Conservation (phyloP, 2,797 vertebrate species). For the Zenarchopterus dispar region DNA sequence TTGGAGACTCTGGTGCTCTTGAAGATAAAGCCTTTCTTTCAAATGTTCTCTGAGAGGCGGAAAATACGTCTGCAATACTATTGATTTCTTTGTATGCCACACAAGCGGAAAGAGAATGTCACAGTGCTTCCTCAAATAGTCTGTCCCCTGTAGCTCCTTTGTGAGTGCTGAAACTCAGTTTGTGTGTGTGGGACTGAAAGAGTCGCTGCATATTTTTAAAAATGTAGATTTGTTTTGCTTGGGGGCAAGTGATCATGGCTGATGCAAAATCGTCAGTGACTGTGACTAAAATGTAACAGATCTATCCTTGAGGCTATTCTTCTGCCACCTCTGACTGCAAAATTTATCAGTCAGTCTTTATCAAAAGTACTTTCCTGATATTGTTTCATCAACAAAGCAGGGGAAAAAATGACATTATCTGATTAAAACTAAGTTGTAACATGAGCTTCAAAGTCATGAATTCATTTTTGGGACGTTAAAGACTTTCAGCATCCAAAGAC, state of each 20-base stretch:
- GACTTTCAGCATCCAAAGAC: too few relatives aligned
- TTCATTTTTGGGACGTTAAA: too few relatives aligned
- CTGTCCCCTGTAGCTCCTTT: conserved; percentile 28
- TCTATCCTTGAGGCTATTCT: conserved; percentile 1
- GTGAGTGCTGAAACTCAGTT: conserved; percentile 9
- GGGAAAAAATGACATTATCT: too few relatives aligned
- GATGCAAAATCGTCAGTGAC: conserved; percentile 36
- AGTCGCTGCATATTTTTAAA: conserved; percentile 33
- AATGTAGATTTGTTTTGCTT: conserved; percentile 46
- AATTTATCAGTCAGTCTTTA: conserved; percentile 1
- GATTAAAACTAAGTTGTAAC: too few relatives aligned
- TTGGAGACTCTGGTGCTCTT: conserved; percentile 32
- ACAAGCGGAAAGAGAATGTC: conserved; percentile 50
- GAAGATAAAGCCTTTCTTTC: conserved; percentile 41
- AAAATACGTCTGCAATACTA: conserved; percentile 62
- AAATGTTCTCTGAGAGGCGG: conserved; percentile 20
- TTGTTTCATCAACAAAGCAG: too few relatives aligned
- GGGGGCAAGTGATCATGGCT: conserved; percentile 10
- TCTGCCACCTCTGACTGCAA: conserved; percentile 10
- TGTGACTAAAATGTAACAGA: conserved; percentile 23
- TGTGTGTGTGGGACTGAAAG: conserved; percentile 7
- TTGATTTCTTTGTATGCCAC: conserved; percentile 53
- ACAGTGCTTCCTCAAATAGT: conserved; percentile 35
- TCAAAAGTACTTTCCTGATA: too few relatives aligned
- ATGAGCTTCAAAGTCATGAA: too few relatives aligned